phyloP scores from a whole-genome alignment of 1,140 invertebrate genomes.

The Drosophila erecta region DNA sequence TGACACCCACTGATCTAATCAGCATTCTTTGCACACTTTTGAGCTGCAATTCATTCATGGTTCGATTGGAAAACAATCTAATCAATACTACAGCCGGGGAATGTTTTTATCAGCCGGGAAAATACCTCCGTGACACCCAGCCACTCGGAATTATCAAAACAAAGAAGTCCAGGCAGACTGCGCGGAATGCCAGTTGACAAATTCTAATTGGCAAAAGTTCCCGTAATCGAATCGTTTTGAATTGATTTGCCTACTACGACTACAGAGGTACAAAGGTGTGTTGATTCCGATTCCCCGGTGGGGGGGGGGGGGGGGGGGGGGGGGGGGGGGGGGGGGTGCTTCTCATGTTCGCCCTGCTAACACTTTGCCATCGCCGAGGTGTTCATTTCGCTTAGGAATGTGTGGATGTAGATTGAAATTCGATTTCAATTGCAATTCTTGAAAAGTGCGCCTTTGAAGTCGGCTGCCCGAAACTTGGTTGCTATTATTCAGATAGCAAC shows the following conservation, averaged over 20 bases:
- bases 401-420: conserved; percentile 53
- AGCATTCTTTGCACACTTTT: conserved; percentile 18
- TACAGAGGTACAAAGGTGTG: conserved; percentile 18
- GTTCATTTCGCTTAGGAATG: conserved; percentile 61
- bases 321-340: conserved; percentile 8
- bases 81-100: conserved; percentile 33
- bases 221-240: conserved; percentile 29
- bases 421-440: conserved; percentile 39
- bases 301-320: conserved; percentile 7
- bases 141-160: conserved; percentile 38
- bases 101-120: conserved; percentile 35
- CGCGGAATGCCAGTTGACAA: conserved; percentile 48
- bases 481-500: no score
- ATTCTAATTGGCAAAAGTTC: conserved; percentile 51
- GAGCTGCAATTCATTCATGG: conserved; percentile 48
- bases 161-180: conserved; percentile 42
- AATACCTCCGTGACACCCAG: conserved; percentile 9
- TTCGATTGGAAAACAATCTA: conserved; percentile 16
- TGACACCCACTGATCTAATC: conserved; percentile 35
- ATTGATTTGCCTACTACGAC: conserved; percentile 12
- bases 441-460: conserved; percentile 33
- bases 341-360: conserved; percentile 55
- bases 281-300: background rate
- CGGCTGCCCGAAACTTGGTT: background rate
- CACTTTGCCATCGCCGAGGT: conserved; percentile 37